Conservation (phyloP, 1,140 invertebrate species). For the Heterodera carotae region DNA sequence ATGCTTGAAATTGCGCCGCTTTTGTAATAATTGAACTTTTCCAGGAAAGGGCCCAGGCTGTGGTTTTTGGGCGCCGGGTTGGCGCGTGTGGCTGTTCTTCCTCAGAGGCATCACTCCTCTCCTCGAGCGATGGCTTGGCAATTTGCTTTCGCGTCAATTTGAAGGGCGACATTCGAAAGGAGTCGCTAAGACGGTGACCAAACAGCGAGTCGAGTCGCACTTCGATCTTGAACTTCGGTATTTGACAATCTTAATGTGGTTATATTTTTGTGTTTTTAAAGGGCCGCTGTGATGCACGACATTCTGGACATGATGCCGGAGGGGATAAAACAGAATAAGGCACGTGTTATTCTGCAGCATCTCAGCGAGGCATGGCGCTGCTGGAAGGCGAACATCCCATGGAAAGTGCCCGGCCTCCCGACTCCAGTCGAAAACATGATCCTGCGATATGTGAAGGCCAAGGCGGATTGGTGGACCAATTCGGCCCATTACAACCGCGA, state of each 20-base stretch:
- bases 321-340: constrained; percentile 99
- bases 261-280: constrained; percentile 42
- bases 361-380: constrained; percentile 98
- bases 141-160: constrained; percentile 94
- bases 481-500: constrained; percentile 99
- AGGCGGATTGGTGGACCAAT: constrained; percentile 99
- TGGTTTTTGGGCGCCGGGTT: constrained; percentile 98
- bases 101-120: constrained; percentile 97
- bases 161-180: constrained; percentile 98
- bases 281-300: constrained; percentile 84
- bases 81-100: constrained; percentile 99
- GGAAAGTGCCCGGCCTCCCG: constrained; percentile 98
- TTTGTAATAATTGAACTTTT: neutral
- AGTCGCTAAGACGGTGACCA: constrained; percentile 98
- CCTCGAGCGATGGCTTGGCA: constrained; percentile 95
- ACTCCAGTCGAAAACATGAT: constrained; percentile 99
- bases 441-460: constrained; percentile 98
- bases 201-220: constrained; percentile 97
- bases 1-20: neutral
- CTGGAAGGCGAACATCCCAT: constrained; percentile 99
- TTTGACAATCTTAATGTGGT: constrained; percentile 76
- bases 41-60: constrained; percentile 98
- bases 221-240: constrained; percentile 92
- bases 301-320: constrained; percentile 99
- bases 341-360: constrained; percentile 96